Evolutionary conservation across 2,797 vertebrate species (phyloP).

Genomic region (Rhinophrynus dorsalis): DNA sequence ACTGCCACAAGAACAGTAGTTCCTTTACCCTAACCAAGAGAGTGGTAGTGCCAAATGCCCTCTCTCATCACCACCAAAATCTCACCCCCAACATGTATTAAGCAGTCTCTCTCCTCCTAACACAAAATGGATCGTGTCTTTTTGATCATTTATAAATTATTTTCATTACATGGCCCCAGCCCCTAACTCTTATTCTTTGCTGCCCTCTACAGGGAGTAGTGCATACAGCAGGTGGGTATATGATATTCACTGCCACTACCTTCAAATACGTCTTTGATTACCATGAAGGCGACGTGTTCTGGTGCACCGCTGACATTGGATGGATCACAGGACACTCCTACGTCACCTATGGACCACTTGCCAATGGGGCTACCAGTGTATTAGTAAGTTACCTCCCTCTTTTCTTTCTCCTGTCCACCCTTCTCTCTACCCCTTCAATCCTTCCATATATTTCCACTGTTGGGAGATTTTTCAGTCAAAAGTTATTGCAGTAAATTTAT

Average conservation of each 20-base stretch:
- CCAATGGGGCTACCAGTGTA: constrained; percentile 89
- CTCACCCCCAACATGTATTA: no score
- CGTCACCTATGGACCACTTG: constrained; percentile 90
- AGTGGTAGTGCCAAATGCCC: no score
- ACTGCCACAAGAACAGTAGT: no score
- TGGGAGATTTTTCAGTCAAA: no score
- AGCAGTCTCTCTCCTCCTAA: no score
- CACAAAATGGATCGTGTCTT: no score
- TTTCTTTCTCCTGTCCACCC: background rate
- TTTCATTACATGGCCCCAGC: background rate
- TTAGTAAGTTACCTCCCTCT: constrained; percentile 73
- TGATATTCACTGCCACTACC: constrained; percentile 87
- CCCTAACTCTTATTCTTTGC: background rate
- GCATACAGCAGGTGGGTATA: constrained; percentile 90
- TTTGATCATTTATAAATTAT: no score
- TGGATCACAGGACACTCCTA: constrained; percentile 98
- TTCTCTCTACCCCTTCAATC: no score
- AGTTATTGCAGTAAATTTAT: no score
- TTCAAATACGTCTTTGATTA: constrained; percentile 96
- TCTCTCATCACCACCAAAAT: no score
- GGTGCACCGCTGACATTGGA: constrained; percentile 96
- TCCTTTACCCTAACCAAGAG: no score
- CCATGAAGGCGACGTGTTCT: constrained; percentile 87
- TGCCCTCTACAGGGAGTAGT: constrained; percentile 81
- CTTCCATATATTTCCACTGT: no score